Conservation (phyloP, 1,140 invertebrate genomes). For the Scylla paramamosain region DNA sequence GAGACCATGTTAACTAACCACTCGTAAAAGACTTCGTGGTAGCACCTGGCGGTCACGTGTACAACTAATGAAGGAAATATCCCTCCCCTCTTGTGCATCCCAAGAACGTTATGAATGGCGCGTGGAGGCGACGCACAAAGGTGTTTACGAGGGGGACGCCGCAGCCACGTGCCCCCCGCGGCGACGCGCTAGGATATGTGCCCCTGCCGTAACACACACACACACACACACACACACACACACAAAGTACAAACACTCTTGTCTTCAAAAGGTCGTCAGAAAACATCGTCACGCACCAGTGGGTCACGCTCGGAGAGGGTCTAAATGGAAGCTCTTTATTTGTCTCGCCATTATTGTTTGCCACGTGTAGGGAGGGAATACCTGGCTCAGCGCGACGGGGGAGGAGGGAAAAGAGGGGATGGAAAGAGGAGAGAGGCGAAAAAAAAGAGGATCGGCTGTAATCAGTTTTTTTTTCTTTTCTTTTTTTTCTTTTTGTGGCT, state of each 20-base stretch:
- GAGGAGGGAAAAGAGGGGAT: neutral
- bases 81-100: neutral
- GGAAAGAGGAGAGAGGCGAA: too few species aligned
- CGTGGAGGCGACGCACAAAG: neutral
- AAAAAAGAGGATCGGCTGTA: neutral
- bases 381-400: neutral
- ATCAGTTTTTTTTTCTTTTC: neutral
- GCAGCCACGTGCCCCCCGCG: neutral
- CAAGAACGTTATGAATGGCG: neutral
- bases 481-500: neutral
- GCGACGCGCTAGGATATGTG: neutral
- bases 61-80: neutral
- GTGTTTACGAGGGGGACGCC: neutral
- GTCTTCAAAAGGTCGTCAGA: neutral
- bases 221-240: neutral
- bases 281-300: neutral
- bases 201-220: neutral
- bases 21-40: too few species aligned
- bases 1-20: too few species aligned
- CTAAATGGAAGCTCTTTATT: too few species aligned
- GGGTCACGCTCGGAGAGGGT: neutral
- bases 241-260: neutral
- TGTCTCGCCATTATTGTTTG: neutral
- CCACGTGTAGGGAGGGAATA: neutral
- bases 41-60: too few species aligned